A percentile compares a stretch with the other conserved stretches of the same genome.
Evolutionary conservation across 2,797 vertebrate genomes (phyloP).

Genomic region (Sebastes matsubarae): DNA sequence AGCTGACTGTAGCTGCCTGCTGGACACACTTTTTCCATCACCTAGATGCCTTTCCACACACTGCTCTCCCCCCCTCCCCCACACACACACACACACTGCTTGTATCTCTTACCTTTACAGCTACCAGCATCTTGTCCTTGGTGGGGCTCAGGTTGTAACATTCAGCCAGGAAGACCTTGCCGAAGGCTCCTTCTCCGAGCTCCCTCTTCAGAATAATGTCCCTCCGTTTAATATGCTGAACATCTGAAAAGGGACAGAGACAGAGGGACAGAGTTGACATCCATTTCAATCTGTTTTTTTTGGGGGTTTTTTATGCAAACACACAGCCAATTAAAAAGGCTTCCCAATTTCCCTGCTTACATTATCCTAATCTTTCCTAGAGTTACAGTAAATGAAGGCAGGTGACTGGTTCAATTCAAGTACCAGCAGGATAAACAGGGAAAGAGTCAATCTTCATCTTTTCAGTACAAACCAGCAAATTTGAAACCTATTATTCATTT

Average conservation of each 20-base stretch:
- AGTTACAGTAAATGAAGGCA: background rate
- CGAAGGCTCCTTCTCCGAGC: slow-evolving; percentile 96
- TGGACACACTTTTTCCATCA: background rate
- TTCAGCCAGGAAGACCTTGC: slow-evolving; percentile 97
- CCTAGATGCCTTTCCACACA: background rate
- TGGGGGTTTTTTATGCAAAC: too few relatives aligned
- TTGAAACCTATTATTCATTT: too few relatives aligned
- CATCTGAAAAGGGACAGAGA: slow-evolving; percentile 82
- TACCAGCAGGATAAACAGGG: too few relatives aligned
- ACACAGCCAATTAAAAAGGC: background rate
- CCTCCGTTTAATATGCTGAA: slow-evolving; percentile 95
- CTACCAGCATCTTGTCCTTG: slow-evolving; percentile 98
- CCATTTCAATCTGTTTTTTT: background rate
- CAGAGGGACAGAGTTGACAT: background rate
- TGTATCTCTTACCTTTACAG: slow-evolving; percentile 90
- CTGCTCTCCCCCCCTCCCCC: fast-evolving
- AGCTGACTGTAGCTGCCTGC: background rate
- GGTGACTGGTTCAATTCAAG: background rate
- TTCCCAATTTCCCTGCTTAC: too few relatives aligned
- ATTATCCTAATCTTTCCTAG: background rate
- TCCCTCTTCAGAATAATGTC: slow-evolving; percentile 97
- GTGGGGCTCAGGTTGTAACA: slow-evolving; percentile 97
- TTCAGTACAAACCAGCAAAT: background rate
- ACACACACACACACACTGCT: background rate
- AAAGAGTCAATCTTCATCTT: background rate